phyloP scores from a whole-genome alignment of 2,113 vertebrate species.

The Antechinus flavipes region DNA sequence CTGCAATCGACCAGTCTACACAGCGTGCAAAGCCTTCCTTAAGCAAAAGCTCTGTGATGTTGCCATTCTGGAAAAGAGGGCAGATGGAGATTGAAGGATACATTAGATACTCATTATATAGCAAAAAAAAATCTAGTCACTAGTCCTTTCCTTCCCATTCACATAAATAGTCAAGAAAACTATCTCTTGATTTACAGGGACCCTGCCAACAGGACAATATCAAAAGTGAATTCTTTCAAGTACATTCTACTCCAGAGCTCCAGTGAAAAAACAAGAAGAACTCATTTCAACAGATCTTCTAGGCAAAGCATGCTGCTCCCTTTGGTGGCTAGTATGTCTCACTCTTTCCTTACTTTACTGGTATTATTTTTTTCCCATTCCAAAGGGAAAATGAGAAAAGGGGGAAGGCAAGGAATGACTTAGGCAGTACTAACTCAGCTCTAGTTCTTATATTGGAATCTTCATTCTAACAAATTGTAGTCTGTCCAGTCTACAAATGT shows the following conservation, averaged over 20 bases:
- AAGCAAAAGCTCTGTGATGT: conserved; percentile 96
- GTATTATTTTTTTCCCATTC: conserved; percentile 59
- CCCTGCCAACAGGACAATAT: not conserved
- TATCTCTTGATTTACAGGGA: not conserved
- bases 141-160: conserved; percentile 25
- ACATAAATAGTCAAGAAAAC: not conserved
- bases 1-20: conserved; percentile 98
- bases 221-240: conserved; percentile 11
- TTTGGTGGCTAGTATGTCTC: conserved; percentile 56
- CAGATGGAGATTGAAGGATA: not conserved
- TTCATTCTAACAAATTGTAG: not conserved
- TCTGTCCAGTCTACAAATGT: not conserved
- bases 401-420: conserved; percentile 30
- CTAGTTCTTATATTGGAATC: not conserved
- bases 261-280: conserved; percentile 45
- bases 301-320: conserved; percentile 58
- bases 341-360: conserved; percentile 53
- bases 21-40: conserved; percentile 98
- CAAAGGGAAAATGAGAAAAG: conserved; percentile 38
- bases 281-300: conserved; percentile 64
- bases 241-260: not conserved
- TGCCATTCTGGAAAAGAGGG: conserved; percentile 90
- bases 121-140: conserved; percentile 22
- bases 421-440: conserved; percentile 23
- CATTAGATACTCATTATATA: conserved; percentile 11